Evolutionary conservation across 2,113 vertebrate species (phyloP), one percentile per base, ranked within the genome.

Genomic region (Mixornis gularis): DNA sequence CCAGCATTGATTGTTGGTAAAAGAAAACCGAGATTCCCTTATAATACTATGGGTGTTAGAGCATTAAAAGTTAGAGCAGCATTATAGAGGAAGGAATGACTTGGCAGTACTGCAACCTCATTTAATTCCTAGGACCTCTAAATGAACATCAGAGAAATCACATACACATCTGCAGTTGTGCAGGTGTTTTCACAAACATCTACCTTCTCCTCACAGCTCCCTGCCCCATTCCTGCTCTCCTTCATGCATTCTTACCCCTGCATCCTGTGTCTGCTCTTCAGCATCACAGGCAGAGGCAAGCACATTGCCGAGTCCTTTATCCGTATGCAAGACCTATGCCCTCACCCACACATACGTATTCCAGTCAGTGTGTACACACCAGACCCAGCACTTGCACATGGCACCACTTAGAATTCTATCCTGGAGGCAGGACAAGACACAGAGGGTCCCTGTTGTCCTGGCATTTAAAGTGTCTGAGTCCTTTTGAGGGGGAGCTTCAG

Each of bases 341-440:
- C 25, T 70, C 44, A 43, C n/a, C 56, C 53, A 21, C 10, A 6
- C 0, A 0, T 8, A 18, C 1, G 0, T 25, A 34, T 49, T 62
- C 40, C 70, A 34, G 36, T 65, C 71, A 55, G 41, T 3, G 6
- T 26, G 3, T 17, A 22, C 30, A 24, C 59, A 32, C 27, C 55
- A 73, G 43, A 58, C 18, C 27, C 40, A 2, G 1, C 30, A 29
- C 27, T 46, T 46, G 32, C n/a, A 58, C 34, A 11, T 0, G 1
- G 30, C 5, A 2, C 55, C 52, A 34, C 65, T 78, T 56, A 24
- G 21, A 73, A 40, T 79, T 85, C 68, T 64, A 3, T 83, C 27
- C 43, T 73, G 76, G 43, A 66, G 40, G 30, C 0, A 10, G 32
- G 24, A 53, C 1, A 6, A 76, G 36, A 72, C 58, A 30, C 10